These are phyloP conservation scores for Pinctada fucata DNA, from an alignment of 2,888 invertebrate genomes.

Conservation along the genomic window DNA sequence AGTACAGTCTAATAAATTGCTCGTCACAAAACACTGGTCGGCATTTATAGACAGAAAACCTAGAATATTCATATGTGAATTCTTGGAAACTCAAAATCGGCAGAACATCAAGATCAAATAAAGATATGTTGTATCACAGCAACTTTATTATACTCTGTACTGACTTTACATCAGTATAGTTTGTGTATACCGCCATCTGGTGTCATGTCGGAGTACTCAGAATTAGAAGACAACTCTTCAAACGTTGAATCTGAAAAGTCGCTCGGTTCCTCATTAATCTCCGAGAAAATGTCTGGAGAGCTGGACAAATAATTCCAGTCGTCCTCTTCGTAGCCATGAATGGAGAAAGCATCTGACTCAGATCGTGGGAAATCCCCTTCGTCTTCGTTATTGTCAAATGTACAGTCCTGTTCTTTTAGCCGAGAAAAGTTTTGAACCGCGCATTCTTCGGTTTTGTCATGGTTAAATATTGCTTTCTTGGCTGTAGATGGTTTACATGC, in stretches of 20 bases:
- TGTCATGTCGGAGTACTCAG: no score
- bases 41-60: no score
- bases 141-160: no score
- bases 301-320: constrained; percentile 33
- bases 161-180: no score
- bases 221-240: background rate
- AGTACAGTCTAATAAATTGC: no score
- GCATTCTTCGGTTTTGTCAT: background rate
- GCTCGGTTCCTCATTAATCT: constrained; percentile 38
- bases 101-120: no score
- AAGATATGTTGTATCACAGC: no score
- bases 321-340: constrained; percentile 19
- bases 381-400: background rate
- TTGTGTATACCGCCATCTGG: no score
- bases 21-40: no score
- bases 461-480: background rate
- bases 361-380: background rate
- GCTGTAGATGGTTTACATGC: background rate
- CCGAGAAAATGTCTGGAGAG: constrained; percentile 45
- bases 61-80: no score
- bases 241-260: constrained; percentile 7
- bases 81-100: no score
- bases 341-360: background rate
- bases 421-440: background rate
- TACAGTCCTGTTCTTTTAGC: background rate